Evolutionary conservation across 2,113 vertebrate genomes (phyloP), one percentile per base, ranked within the genome.

Genomic region (Seriola dumerili): DNA sequence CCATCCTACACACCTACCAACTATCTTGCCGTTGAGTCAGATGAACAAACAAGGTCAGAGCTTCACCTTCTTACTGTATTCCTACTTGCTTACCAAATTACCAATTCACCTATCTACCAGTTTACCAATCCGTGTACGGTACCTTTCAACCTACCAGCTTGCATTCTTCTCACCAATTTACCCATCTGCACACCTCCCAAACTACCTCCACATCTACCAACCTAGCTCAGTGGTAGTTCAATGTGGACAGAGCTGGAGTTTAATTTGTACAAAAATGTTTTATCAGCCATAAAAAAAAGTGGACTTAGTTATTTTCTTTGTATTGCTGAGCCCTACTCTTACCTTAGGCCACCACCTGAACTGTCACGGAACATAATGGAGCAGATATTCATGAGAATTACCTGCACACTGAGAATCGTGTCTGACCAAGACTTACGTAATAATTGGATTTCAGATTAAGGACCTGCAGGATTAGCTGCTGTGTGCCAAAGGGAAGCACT

Each of bases 401-500:
- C 61, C 72, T 61, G 75, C 81, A 78, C 46, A 32, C 23, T 61
- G 78, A 76, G 58, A 61, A 38, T 21, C 14, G 21, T 42, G 78
- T 76, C 67, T 58, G 84, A 76, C 62, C 64, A 9, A 55, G 57
- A 52, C 63, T 87, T 89, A 77, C 36, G 29, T 80, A 85, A 83
- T 95, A 94, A 95, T 93, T 93, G 91, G 93, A 94, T 95, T 94
- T 86, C 63, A 86, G 92, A 92, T 93, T 92, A 93, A 85, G 76
- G 78, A 63, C 80, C 90, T 76, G 50, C 42, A 36, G 89, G 87
- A 91, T 93, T 92, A 92, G 88, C 86, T 78, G 85, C 74, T 78
- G 76, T 84, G 86, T 81, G 84, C 84, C 67, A 93, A 85, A 85
- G 80, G 68, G 83, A 88, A 86, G 85, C 87, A 77, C 87, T 81